These are phyloP conservation scores for Platygyra sinensis DNA, from an alignment of 64 coral and sea anemone genomes.

Conservation along the genomic window DNA sequence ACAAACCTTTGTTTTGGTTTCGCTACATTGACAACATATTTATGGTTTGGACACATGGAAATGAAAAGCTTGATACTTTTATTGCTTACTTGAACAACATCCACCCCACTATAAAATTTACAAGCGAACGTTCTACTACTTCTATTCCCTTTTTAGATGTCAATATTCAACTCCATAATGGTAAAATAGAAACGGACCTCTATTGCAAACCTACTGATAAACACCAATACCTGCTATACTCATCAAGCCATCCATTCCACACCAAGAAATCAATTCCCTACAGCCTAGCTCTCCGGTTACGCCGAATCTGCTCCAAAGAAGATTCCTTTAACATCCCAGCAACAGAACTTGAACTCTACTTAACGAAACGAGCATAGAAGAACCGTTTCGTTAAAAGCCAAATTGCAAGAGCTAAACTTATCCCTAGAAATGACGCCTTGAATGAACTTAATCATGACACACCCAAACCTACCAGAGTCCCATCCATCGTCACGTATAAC, in stretches of 20 bases:
- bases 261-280: constrained; percentile 37
- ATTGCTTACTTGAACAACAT: constrained; percentile 28
- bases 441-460: background rate
- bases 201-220: constrained; percentile 42
- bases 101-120: constrained; percentile 54
- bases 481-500: constrained; percentile 57
- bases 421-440: background rate
- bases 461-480: constrained; percentile 6
- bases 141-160: constrained; percentile 40
- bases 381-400: background rate
- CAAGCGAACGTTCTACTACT: constrained; percentile 8
- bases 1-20: background rate
- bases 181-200: constrained; percentile 46
- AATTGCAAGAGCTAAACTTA: background rate
- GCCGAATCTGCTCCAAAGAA: constrained; percentile 54
- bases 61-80: constrained; percentile 9
- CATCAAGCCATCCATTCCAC: constrained; percentile 22
- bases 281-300: constrained; percentile 30
- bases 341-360: constrained; percentile 10
- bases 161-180: constrained; percentile 15
- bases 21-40: constrained; percentile 25
- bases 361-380: constrained; percentile 35
- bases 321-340: no score
- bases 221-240: constrained; percentile 28
- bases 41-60: constrained; percentile 26